These are phyloP conservation scores for Zosterops borbonicus DNA, from an alignment of 2,113 vertebrate species.

Conservation along the genomic window DNA sequence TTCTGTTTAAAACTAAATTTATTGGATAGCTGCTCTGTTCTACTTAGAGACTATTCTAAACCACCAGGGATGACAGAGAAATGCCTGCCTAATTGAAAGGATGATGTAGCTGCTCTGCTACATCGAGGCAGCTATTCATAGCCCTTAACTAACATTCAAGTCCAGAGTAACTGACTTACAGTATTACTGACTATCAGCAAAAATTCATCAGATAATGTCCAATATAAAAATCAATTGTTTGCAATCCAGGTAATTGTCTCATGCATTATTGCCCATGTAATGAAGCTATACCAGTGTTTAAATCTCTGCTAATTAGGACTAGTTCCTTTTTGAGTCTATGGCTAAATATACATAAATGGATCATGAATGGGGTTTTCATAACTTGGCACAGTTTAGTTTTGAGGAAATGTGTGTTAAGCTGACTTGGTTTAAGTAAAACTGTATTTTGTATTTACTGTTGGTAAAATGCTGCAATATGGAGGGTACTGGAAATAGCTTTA, in stretches of 20 bases:
- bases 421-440: neutral
- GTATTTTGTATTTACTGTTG: neutral
- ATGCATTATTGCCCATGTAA: neutral
- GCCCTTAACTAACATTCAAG: neutral
- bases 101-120: neutral
- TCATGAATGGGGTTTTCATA: neutral
- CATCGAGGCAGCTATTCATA: neutral
- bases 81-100: neutral
- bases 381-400: neutral
- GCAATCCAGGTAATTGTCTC: neutral
- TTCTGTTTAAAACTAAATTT: conserved; percentile 10
- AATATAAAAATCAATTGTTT: neutral
- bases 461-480: neutral
- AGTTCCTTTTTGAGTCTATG: neutral
- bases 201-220: neutral
- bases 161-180: neutral
- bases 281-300: neutral
- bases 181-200: neutral
- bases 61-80: neutral
- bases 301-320: neutral
- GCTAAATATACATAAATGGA: neutral
- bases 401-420: neutral
- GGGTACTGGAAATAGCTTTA: neutral
- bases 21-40: neutral
- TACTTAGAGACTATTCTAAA: neutral